Evolutionary conservation across 2,888 invertebrate genomes (phyloP).

Genomic region (Nasonovia ribisnigri): DNA sequence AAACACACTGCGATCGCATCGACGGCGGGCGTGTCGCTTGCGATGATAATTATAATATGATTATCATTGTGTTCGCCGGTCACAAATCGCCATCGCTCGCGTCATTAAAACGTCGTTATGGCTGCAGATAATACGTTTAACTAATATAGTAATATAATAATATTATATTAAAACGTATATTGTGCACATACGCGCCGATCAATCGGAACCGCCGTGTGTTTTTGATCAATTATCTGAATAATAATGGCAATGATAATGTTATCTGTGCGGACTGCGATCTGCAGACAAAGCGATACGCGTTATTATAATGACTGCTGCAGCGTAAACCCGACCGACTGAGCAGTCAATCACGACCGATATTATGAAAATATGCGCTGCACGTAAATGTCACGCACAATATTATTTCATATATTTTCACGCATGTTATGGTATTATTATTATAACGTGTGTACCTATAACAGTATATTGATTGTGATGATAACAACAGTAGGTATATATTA

Average conservation of each 20-base stretch:
- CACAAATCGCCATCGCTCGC: background rate
- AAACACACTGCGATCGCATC: background rate
- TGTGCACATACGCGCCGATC: background rate
- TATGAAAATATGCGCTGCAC: background rate
- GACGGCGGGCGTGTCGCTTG: background rate
- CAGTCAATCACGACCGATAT: background rate
- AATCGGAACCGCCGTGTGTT: background rate
- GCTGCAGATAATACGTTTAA: background rate
- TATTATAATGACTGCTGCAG: background rate
- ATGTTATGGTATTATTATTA: background rate
- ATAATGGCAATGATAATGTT: background rate
- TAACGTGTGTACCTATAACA: too few species aligned
- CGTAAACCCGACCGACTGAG: background rate
- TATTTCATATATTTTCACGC: background rate
- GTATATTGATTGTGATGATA: too few species aligned
- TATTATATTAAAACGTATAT: too few species aligned
- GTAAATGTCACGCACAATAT: background rate
- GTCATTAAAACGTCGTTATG: background rate
- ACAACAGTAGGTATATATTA: too few species aligned
- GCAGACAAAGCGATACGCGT: too few species aligned
- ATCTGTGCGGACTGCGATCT: background rate
- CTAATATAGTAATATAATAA: too few species aligned
- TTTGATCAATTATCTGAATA: background rate
- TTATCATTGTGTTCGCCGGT: background rate
- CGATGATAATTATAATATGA: background rate